Conservation (phyloP, 2,797 vertebrate genomes). For the Oryzias sinensis region DNA sequence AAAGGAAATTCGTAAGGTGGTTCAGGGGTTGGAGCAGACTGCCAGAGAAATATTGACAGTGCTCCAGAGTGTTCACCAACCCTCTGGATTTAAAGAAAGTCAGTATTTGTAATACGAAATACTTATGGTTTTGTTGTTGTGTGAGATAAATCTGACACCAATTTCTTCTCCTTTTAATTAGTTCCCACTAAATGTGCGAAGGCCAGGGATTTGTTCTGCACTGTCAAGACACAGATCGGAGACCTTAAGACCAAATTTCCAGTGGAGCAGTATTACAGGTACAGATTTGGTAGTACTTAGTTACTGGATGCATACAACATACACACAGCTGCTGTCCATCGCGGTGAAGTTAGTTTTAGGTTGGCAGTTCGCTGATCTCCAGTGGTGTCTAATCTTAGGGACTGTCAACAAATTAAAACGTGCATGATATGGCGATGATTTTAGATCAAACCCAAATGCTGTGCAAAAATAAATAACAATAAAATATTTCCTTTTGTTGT, state of each 20-base stretch:
- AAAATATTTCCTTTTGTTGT: no score
- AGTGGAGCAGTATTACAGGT: constrained; percentile 96
- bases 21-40: constrained; percentile 91
- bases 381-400: no score
- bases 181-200: constrained; percentile 91
- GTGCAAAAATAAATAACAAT: no score
- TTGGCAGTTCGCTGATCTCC: no score
- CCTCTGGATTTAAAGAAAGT: constrained; percentile 94
- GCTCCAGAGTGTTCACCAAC: constrained; percentile 95
- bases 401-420: no score
- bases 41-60: constrained; percentile 93
- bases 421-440: no score
- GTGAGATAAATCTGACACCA: background rate
- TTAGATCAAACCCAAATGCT: no score
- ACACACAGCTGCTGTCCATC: no score
- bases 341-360: no score
- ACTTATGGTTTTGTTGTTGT: no score
- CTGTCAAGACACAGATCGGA: constrained; percentile 84
- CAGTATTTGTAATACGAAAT: constrained; percentile 54
- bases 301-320: no score
- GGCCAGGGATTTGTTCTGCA: constrained; percentile 89
- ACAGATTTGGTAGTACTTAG: background rate
- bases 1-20: constrained; percentile 94
- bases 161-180: constrained; percentile 43
- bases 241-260: constrained; percentile 95